Percentiles rank a stretch among this genome's conserved stretches.
Evolutionary conservation across 2,888 invertebrate species (phyloP).

Genomic region (Andrena trimmerana): DNA sequence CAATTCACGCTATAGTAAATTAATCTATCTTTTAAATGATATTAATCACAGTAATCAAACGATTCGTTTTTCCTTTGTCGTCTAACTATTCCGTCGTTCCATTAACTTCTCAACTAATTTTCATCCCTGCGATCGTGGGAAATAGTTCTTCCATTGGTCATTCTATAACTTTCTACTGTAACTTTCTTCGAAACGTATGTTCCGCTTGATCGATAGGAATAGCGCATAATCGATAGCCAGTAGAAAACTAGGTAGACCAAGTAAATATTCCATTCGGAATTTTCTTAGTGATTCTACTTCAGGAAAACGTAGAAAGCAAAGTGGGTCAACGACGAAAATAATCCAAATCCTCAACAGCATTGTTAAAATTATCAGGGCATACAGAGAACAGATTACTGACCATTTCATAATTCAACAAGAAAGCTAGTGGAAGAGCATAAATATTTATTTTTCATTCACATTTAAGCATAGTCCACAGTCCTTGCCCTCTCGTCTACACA

Average conservation of each 20-base stretch:
- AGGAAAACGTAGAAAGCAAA: constrained; percentile 15
- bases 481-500: not conserved
- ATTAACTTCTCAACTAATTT: no score
- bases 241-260: constrained; percentile 2
- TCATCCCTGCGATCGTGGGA: no score
- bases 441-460: constrained; percentile 11
- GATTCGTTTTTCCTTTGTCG: no score
- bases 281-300: not conserved
- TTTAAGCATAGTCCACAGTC: constrained; percentile 5
- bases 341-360: constrained; percentile 18
- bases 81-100: no score
- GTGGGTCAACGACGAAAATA: constrained; percentile 30
- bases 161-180: not conserved
- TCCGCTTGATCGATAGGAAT: constrained; percentile 13
- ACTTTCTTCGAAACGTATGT: not conserved
- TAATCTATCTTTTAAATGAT: no score
- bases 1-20: not conserved
- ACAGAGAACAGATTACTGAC: not conserved
- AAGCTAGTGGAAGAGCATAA: not conserved
- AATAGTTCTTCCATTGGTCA: no score
- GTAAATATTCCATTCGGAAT: constrained; percentile 39
- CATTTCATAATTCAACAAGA: constrained; percentile 32
- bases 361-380: constrained; percentile 39
- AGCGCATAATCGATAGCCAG: constrained; percentile 19
- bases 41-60: no score